phyloP scores from a whole-genome alignment of 2,113 vertebrate genomes.

The Poeciliopsis occidentalis region DNA sequence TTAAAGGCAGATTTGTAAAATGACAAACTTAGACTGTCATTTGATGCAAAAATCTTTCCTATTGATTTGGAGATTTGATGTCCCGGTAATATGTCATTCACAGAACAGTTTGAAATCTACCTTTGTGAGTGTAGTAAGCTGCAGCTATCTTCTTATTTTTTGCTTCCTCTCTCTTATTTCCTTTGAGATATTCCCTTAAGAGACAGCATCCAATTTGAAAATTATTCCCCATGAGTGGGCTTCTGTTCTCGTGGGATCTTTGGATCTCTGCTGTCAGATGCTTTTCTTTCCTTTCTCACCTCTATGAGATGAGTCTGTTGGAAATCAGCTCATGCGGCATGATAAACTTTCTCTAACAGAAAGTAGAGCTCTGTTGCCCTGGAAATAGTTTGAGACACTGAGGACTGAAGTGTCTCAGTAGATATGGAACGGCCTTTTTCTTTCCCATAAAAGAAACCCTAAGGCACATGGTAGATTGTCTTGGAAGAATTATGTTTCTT shows the following conservation, averaged over 20 bases:
- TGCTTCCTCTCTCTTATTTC: constrained; percentile 31
- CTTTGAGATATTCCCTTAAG: constrained; percentile 48
- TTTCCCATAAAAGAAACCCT: background rate
- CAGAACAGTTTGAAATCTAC: constrained; percentile 17
- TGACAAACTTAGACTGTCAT: constrained; percentile 29
- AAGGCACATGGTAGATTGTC: background rate
- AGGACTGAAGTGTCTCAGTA: constrained; percentile 7
- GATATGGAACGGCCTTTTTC: background rate
- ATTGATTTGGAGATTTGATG: constrained; percentile 39
- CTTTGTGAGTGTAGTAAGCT: background rate
- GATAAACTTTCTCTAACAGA: constrained; percentile 32
- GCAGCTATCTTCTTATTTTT: constrained; percentile 3
- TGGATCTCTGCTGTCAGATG: constrained; percentile 47
- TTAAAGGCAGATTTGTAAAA: constrained; percentile 25
- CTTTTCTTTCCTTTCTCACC: constrained; percentile 25
- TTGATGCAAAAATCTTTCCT: constrained; percentile 37
- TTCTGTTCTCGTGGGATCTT: constrained; percentile 59
- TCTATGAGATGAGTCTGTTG: constrained; percentile 36
- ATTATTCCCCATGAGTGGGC: constrained; percentile 67
- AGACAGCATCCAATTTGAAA: constrained; percentile 66
- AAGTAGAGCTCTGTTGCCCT: constrained; percentile 1
- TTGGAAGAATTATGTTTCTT: background rate
- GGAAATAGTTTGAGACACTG: constrained; percentile 16
- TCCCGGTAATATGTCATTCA: constrained; percentile 26
- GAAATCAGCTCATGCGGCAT: constrained; percentile 41